Percentiles rank a stretch among this genome's conserved stretches.
Conservation (phyloP, 2,113 vertebrate species). For the Sceloporus tristichus region DNA sequence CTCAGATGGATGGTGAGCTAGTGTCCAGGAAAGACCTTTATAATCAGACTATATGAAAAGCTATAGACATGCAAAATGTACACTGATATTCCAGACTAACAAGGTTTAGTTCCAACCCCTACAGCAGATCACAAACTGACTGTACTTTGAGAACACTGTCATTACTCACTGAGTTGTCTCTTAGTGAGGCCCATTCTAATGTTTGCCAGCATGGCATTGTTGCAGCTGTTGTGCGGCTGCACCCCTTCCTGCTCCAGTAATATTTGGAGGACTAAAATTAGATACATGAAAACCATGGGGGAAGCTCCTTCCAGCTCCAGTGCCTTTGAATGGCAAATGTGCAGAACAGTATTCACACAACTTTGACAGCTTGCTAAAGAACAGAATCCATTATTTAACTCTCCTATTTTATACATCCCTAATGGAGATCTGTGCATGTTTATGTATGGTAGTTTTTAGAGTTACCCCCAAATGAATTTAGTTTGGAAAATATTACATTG, state of each 20-base stretch:
- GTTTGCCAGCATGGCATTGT: conserved; percentile 7
- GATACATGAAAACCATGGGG: not conserved
- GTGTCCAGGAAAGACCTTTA: no score
- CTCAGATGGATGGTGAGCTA: no score
- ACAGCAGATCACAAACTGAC: not conserved
- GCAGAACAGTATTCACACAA: not conserved
- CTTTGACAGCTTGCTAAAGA: not conserved
- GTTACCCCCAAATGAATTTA: not conserved
- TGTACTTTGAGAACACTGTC: conserved; percentile 12
- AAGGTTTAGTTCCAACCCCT: not conserved
- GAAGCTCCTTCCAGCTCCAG: not conserved
- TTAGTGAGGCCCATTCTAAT: not conserved
- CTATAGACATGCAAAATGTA: no score
- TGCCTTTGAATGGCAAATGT: not conserved
- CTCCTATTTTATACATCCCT: not conserved
- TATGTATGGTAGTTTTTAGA: not conserved
- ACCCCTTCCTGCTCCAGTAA: not conserved
- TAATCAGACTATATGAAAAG: no score
- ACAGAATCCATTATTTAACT: not conserved
- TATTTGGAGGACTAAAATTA: not conserved
- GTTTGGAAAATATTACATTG: not conserved
- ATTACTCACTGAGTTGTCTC: conserved; percentile 4
- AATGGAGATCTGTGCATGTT: conserved; percentile 60
- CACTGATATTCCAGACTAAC: no score
- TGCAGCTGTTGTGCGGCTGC: not conserved